Conservation (phyloP, 2,888 invertebrate genomes). For the Chesias legatella region DNA sequence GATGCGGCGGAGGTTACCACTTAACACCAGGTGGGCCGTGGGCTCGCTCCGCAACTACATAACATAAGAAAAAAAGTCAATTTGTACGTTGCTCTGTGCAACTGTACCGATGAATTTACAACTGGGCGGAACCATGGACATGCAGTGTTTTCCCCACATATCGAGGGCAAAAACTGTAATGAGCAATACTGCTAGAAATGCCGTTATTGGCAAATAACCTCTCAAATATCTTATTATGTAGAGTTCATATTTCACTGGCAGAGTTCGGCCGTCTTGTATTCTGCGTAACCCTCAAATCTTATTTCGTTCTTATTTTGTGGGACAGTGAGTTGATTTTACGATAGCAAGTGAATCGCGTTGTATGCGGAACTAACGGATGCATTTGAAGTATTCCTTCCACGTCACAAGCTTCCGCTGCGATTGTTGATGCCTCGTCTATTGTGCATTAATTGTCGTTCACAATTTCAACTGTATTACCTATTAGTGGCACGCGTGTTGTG, state of each 20-base stretch:
- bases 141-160: constrained; percentile 8
- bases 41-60: too few species aligned
- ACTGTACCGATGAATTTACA: too few species aligned
- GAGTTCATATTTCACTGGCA: too few species aligned
- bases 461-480: constrained; percentile 35
- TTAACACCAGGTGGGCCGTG: too few species aligned
- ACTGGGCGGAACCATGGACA: too few species aligned
- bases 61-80: too few species aligned
- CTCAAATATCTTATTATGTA: too few species aligned
- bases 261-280: too few species aligned
- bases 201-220: constrained; percentile 17
- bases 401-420: constrained; percentile 65
- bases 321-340: constrained; percentile 30
- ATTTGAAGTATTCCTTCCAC: constrained; percentile 55
- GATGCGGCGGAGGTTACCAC: too few species aligned
- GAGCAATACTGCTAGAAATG: constrained; percentile 27
- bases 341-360: constrained; percentile 17
- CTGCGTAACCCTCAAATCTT: not conserved
- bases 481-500: constrained; percentile 41
- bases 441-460: constrained; percentile 54
- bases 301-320: constrained; percentile 22
- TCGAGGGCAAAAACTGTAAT: constrained; percentile 27
- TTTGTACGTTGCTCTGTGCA: too few species aligned
- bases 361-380: constrained; percentile 69
- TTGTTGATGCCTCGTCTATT: constrained; percentile 49